Evolutionary conservation across 2,113 vertebrate genomes (phyloP).

Genomic region (Hepsetus odoe): DNA sequence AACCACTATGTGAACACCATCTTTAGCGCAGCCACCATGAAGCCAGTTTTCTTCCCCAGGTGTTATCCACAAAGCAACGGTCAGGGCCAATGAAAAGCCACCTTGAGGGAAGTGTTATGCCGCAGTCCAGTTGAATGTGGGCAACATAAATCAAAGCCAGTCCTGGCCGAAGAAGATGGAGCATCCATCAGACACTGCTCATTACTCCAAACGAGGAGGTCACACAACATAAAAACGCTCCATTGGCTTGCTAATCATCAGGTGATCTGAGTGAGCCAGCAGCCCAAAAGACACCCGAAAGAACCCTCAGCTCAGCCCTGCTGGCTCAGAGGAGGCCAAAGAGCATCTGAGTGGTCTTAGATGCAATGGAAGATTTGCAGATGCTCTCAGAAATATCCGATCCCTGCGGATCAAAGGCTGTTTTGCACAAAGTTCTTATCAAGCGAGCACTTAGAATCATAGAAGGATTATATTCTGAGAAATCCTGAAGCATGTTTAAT

Average conservation of each 20-base stretch:
- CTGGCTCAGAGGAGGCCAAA: background rate
- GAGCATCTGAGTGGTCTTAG: too few relatives aligned
- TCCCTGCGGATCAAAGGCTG: too few relatives aligned
- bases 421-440: too few relatives aligned
- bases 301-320: conserved; percentile 27
- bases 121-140: conserved; percentile 38
- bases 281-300: conserved; percentile 72
- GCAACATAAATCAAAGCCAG: conserved; percentile 45
- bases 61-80: background rate
- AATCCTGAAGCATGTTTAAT: too few relatives aligned
- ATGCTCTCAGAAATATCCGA: too few relatives aligned
- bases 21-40: background rate
- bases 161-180: conserved; percentile 48
- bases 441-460: too few relatives aligned
- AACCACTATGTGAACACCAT: too few relatives aligned
- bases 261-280: conserved; percentile 62
- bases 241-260: conserved; percentile 65
- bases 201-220: conserved; percentile 46
- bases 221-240: conserved; percentile 60
- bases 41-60: background rate
- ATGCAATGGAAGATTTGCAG: too few relatives aligned
- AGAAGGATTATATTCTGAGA: too few relatives aligned
- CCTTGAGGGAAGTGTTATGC: background rate
- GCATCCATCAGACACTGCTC: conserved; percentile 56
- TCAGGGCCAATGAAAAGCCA: background rate